Evolutionary conservation across 2,797 vertebrate genomes (phyloP), one percentile per base, ranked within the genome.

Genomic region (Leptatherina wallacei): DNA sequence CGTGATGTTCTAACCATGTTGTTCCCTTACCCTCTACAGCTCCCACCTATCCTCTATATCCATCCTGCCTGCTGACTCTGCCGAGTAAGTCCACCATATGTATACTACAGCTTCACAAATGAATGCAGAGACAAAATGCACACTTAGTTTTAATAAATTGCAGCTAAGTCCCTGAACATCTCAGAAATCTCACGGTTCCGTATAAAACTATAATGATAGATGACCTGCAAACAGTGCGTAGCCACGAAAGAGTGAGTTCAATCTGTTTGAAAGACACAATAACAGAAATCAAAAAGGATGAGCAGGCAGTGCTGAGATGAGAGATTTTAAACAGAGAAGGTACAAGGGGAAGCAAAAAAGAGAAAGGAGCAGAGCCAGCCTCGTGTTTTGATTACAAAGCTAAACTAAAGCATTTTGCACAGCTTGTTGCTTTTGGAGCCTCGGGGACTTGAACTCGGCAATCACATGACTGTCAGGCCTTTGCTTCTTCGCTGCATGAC

Each of bases 21-120:
- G 76, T 55, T 91, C 20, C 27, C 54, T 77, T 61, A 93, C 93
- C 77, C 80, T 83, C 40, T 93, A 30, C 80, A 98, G 97, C 93
- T 95, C 96, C 85, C 96, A 95, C 90, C 88, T 91, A 80, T 91
- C 92, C 66, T 73, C 90, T 30, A 95, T 97, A 94, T 96, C 94
- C 95, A 96, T 97, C 90, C 93, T 98, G 94, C 97, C 97, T 78
- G 93, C 96, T 83, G 95, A 95, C 90, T 96, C 97, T 95, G 95
- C 95, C 80, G 95, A 97, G 97, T 98, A 95, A 98, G 97, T 97
- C 38, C 55, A 57, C 69, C 36, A 8, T 14, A 2, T 16, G 9
- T 1, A 7, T 7, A 12, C 38, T 12, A 55, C 6, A 36, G 51
- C 30, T 47, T 32, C 20, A 44, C 49, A 55, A 38, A 29, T 56